Percentiles rank a stretch among this genome's conserved stretches.
Evolutionary conservation across 2,113 vertebrate species (phyloP).

Genomic region (Neodontobutis hainanensis): DNA sequence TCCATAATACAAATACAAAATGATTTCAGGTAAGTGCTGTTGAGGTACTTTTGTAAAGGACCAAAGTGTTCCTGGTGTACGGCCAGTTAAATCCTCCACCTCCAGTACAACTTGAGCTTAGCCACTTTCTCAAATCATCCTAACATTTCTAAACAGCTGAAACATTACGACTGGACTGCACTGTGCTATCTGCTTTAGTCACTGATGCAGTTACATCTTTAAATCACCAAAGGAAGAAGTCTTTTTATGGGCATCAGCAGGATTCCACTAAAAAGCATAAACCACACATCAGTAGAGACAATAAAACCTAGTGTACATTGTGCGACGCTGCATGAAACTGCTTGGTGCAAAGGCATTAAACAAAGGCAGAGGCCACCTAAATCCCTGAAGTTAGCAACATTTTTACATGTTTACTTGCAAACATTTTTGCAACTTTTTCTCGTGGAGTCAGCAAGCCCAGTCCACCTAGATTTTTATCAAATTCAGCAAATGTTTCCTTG

Average conservation of each 20-base stretch:
- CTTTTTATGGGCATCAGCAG: conserved; percentile 2
- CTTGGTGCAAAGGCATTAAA: background rate
- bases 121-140: too few species aligned
- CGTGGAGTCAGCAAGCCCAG: background rate
- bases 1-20: too few species aligned
- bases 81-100: too few species aligned
- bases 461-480: conserved; percentile 1
- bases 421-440: conserved; percentile 2
- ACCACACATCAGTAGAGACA: background rate
- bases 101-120: too few species aligned
- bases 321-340: background rate
- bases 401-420: conserved; percentile 7
- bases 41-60: too few species aligned
- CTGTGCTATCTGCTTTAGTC: background rate
- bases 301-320: conserved; percentile 3
- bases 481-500: conserved; percentile 1
- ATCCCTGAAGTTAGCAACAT: background rate
- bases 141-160: background rate
- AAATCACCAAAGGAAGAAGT: background rate
- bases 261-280: background rate
- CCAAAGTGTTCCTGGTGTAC: too few species aligned
- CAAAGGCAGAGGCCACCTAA: too few species aligned
- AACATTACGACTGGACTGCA: too few species aligned
- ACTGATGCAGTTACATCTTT: background rate
- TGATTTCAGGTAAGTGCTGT: too few species aligned